Evolutionary conservation across 2,113 vertebrate genomes (phyloP).

Genomic region (Riparia riparia): DNA sequence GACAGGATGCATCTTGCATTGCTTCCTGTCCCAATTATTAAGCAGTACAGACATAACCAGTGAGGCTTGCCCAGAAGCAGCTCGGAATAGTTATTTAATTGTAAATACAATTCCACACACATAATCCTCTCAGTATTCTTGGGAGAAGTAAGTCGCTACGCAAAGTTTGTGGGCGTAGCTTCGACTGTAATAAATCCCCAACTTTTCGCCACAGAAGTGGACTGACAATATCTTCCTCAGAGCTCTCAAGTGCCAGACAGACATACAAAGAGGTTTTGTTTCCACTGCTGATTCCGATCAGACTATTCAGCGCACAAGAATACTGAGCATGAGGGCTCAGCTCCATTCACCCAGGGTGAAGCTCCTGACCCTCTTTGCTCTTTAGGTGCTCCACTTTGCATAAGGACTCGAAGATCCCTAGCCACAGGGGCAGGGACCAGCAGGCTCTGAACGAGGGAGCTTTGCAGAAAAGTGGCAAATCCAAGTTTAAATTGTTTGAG

Average conservation of each 20-base stretch:
- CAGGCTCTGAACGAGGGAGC: background rate
- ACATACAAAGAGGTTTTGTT: background rate
- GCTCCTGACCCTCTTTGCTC: background rate
- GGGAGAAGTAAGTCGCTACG: background rate
- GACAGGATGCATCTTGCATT: background rate
- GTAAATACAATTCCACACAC: background rate
- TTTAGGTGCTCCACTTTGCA: background rate
- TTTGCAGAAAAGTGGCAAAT: background rate
- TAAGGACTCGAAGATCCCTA: background rate
- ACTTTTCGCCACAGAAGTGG: background rate
- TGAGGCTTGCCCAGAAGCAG: background rate
- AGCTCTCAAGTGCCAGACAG: background rate
- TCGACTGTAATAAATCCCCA: background rate
- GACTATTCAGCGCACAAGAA: background rate
- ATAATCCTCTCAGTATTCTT: background rate
- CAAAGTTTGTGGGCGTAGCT: background rate
- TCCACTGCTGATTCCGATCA: background rate
- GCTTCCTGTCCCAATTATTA: background rate
- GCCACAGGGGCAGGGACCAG: background rate
- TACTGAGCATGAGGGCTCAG: background rate
- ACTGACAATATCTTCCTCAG: background rate
- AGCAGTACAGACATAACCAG: background rate
- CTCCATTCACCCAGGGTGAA: accelerated
- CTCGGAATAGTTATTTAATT: background rate
- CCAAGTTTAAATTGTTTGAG: background rate